Base-by-base conservation (phyloP, 2,888 invertebrate genomes). In the Achlya flavicornis region DNA sequence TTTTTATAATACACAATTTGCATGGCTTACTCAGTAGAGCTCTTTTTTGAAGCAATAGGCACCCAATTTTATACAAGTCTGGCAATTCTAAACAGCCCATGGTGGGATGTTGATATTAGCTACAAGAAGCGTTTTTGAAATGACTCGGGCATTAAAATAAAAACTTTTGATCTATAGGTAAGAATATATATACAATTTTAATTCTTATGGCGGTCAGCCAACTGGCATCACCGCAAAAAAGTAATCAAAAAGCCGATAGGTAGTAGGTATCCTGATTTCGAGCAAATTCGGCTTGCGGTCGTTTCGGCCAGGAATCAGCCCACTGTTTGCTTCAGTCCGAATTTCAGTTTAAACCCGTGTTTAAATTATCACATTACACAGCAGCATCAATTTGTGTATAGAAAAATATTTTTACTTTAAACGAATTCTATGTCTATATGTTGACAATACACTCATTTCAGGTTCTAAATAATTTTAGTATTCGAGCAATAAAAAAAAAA, bases 201-300 rank as follows among this genome's bases (percentile, higher is more conserved):
- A 79, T 62, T 63, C 70, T 64, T 74, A 70, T 74, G 80, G 86
- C 70, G 84, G 84, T 63, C 71, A 77, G 76, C 81, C 83, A 79
- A 83, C 80, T 79, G 80, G 76, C 72, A 78, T 67, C 60, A 66
- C 76, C 80, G 61, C 79, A 83, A 84, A 87, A 85, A 83, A 78
- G 80, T 78, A 75, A 63, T 69, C 70, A 66, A 76, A 80, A 75
- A 77, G 71, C 77, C 72, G 65, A 69, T 62, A 73, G n/a, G n/a
- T n/a, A n/a, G n/a, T n/a, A n/a, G n/a, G 77, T 72, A 81, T 81
- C 80, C 81, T 80, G 79, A 84, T 85, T 84, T 74, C 74, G 72
- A 80, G 78, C 74, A 70, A 79, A 79, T 81, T 79, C 68, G 78
- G 80, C 70, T 78, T 86, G 89, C 67, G 89, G 89, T 81, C 67